Evolutionary conservation across 2,113 vertebrate species (phyloP).

Genomic region (Labeo catla): DNA sequence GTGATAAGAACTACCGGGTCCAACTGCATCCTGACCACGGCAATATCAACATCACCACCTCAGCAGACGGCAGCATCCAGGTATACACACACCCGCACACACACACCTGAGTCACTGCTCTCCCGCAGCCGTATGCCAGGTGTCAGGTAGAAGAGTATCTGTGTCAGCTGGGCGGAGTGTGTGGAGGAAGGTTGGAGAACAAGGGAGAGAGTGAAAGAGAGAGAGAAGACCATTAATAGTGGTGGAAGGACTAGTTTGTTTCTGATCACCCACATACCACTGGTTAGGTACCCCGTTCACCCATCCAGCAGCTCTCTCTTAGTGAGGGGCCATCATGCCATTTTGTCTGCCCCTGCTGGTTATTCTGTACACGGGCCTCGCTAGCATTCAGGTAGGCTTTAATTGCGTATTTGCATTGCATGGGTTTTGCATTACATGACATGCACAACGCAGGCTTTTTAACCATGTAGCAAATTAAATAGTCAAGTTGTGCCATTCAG

Average conservation of each 20-base stretch:
- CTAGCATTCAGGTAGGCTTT: slow-evolving; percentile 70
- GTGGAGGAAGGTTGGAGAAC: slow-evolving; percentile 39
- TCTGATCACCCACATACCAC: slow-evolving; percentile 1
- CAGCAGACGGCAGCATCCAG: slow-evolving; percentile 39
- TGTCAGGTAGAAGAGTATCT: slow-evolving; percentile 76
- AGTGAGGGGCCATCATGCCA: slow-evolving; percentile 67
- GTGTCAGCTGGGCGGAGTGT: slow-evolving; percentile 56
- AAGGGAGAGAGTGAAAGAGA: slow-evolving; percentile 24
- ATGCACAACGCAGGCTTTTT: background rate
- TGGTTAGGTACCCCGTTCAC: background rate
- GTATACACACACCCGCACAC: slow-evolving; percentile 28
- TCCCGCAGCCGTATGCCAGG: slow-evolving; percentile 73
- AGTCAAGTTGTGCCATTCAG: background rate
- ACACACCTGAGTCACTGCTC: slow-evolving; percentile 42
- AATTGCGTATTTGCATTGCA: slow-evolving; percentile 2
- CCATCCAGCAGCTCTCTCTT: background rate
- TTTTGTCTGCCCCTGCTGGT: slow-evolving; percentile 61
- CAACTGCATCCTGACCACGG: slow-evolving; percentile 49
- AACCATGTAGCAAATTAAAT: background rate
- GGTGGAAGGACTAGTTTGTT: slow-evolving; percentile 59
- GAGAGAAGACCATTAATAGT: slow-evolving; percentile 80
- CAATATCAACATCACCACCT: slow-evolving; percentile 37
- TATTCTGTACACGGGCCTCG: slow-evolving; percentile 55
- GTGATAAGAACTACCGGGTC: slow-evolving; percentile 43
- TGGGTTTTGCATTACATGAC: background rate